Percentiles rank a stretch among this genome's conserved stretches.
Conservation (phyloP, 2,113 vertebrate species). For the Oncorhynchus keta region DNA sequence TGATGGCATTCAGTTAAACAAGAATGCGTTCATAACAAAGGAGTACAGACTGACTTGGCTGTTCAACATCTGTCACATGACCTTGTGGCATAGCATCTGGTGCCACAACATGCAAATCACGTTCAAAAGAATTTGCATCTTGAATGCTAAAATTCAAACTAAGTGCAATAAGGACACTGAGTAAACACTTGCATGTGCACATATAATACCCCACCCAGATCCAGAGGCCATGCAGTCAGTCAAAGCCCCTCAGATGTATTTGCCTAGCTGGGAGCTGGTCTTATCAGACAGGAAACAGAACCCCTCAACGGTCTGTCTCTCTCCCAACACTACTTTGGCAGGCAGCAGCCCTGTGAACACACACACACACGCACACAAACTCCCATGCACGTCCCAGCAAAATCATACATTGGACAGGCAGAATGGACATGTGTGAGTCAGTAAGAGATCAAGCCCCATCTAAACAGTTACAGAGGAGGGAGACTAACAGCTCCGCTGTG, state of each 20-base stretch:
- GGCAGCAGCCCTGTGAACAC: neutral
- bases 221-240: neutral
- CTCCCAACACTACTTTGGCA: neutral
- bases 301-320: slow-evolving; percentile 2
- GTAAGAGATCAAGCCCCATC: too few relatives aligned
- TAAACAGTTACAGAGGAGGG: neutral
- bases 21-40: neutral
- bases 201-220: too few relatives aligned
- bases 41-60: too few relatives aligned
- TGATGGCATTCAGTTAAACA: slow-evolving; percentile 16
- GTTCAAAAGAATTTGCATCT: neutral
- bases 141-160: neutral
- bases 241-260: neutral
- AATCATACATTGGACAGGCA: too few relatives aligned
- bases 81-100: neutral
- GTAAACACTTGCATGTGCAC: neutral
- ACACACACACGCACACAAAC: too few relatives aligned
- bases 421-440: too few relatives aligned
- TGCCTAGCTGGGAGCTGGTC: neutral
- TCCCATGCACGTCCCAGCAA: too few relatives aligned
- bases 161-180: too few relatives aligned
- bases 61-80: neutral
- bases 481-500: neutral
- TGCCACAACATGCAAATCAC: neutral
- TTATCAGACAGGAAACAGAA: neutral